Evolutionary conservation across 2,797 vertebrate genomes (phyloP), one percentile per base, ranked within the genome.

Genomic region (Tauraco hartlaubi): DNA sequence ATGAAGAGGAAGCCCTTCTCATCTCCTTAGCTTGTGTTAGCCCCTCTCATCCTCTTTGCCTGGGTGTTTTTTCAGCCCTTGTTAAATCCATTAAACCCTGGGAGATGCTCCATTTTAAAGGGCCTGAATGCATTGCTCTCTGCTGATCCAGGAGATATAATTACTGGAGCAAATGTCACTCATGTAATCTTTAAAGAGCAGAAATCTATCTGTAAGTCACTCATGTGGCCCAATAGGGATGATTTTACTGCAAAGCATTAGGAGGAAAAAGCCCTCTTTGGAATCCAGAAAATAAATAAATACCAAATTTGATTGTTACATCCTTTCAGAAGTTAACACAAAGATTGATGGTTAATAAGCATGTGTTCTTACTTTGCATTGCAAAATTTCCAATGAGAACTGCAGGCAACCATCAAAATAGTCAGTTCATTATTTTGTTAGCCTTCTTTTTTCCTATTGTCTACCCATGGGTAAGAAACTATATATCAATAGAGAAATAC

Each of bases 271-370:
- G 39, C 33, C 23, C 43, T 80, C 64, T 59, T 82, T 74, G 90
- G 52, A 75, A 92, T 79, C 33, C 16, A 63, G 55, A 82, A 91
- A 82, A 80, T 23, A 88, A 93, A 75, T 72, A 90, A 90, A 55
- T 85, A 94, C 41, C 15, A 72, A 15, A 66, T 58, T 75, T 56
- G 90, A 68, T 88, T 78, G 76, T 94, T 92, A 73, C n/a, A 55
- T 94, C 58, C 66, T 75, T 92, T 86, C 73, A 92, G 82, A 88
- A 92, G 49, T 12, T 88, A 91, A 81, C 94, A 93, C 62, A 31
- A 73, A 94, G 87, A 96, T 28, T 91, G 91, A 92, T 86, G 63
- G 51, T 58, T 94, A 91, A 83, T 94, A 84, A 95, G 88, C 85
- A 77, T n/a, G 15, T 93, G 66, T 78, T 86, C 88, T 39, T 82